Conservation (phyloP, 2,888 invertebrate species). For the Dione vanillae region DNA sequence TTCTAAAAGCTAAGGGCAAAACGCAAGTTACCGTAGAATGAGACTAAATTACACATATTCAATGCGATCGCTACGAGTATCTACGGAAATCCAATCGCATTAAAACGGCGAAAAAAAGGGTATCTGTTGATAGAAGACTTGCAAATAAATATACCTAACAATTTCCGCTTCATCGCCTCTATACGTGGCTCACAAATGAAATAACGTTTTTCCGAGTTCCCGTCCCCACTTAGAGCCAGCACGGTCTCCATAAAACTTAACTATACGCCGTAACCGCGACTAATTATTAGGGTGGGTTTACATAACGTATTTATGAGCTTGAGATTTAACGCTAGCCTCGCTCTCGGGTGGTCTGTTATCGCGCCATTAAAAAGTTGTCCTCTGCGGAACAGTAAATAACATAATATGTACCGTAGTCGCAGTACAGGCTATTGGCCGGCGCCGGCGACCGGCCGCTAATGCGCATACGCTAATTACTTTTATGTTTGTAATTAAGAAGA, state of each 20-base stretch:
- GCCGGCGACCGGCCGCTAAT: constrained; percentile 32
- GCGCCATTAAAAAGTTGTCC: constrained; percentile 83
- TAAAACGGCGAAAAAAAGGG: constrained; percentile 70
- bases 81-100: constrained; percentile 74
- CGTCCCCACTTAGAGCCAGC: constrained; percentile 66
- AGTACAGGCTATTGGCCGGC: constrained; percentile 52
- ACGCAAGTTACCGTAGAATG: constrained; percentile 61
- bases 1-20: constrained; percentile 57
- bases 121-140: constrained; percentile 67
- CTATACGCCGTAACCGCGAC: constrained; percentile 80
- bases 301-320: constrained; percentile 83
- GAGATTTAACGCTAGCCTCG: constrained; percentile 78
- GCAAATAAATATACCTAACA: constrained; percentile 73
- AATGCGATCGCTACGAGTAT: constrained; percentile 62
- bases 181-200: constrained; percentile 77
- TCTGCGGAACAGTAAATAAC: constrained; percentile 79
- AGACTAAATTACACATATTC: constrained; percentile 66
- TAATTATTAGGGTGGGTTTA: constrained; percentile 84
- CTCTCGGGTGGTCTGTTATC: constrained; percentile 83
- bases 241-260: constrained; percentile 80
- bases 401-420: constrained; percentile 65
- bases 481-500: constrained; percentile 20
- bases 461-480: constrained; percentile 45
- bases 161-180: constrained; percentile 76
- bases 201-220: constrained; percentile 76